Conservation (phyloP, 2,888 invertebrate species). For the Exephanes ischioxanthus region DNA sequence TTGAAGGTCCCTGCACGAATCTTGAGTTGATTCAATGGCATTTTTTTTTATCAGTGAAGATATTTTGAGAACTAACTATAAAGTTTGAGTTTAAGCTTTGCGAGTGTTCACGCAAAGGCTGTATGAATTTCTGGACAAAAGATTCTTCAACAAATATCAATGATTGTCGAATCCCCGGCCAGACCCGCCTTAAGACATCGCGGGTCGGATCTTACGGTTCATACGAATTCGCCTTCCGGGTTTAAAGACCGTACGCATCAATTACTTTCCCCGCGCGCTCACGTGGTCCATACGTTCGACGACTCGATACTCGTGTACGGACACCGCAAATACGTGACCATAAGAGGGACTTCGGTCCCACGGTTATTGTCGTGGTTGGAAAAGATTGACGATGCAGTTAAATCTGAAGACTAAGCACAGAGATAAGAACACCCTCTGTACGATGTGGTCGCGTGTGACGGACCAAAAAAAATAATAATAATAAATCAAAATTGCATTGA, state of each 20-base stretch:
- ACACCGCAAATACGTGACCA: conserved; percentile 2
- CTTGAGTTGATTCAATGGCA: too few species aligned
- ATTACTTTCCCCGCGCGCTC: conserved; percentile 64
- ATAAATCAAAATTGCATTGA: too few species aligned
- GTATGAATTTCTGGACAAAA: too few species aligned
- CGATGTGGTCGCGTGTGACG: not conserved
- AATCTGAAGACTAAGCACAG: not conserved
- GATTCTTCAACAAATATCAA: too few species aligned
- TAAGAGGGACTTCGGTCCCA: not conserved
- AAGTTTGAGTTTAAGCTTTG: too few species aligned
- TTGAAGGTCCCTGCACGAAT: too few species aligned
- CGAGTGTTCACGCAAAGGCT: too few species aligned
- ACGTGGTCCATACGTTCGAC: conserved; percentile 51
- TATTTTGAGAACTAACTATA: too few species aligned
- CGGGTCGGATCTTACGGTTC: conserved; percentile 3
- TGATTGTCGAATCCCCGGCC: too few species aligned
- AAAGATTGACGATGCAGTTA: conserved; percentile 22
- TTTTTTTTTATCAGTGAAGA: too few species aligned
- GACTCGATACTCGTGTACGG: conserved; percentile 47
- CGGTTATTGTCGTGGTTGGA: conserved; percentile 13
- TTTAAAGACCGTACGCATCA: conserved; percentile 68
- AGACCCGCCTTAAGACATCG: not conserved
- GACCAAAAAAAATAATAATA: not conserved
- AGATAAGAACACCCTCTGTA: not conserved
- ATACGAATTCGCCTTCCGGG: conserved; percentile 65